Percentiles rank a stretch among this genome's conserved stretches.
These are phyloP conservation scores for Ochotona princeps DNA, from an alignment of 2,113 vertebrate genomes.

Conservation along the genomic window DNA sequence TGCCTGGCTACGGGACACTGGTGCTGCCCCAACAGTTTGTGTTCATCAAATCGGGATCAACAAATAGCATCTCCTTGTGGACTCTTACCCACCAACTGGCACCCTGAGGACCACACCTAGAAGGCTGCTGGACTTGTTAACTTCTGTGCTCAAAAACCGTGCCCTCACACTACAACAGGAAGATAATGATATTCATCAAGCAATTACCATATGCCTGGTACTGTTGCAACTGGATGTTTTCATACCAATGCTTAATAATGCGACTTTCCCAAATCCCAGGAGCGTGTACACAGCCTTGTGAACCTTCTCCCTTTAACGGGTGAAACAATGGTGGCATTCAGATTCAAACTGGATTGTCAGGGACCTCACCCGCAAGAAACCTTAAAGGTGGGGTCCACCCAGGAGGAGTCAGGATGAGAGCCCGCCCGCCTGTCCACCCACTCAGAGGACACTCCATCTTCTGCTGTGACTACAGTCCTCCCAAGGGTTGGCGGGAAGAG, in stretches of 20 bases:
- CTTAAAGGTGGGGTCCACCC: neutral
- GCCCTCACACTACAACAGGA: neutral
- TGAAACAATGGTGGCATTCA: neutral
- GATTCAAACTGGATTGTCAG: neutral
- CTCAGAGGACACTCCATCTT: too few relatives aligned
- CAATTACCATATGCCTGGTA: neutral
- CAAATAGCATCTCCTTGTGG: too few relatives aligned
- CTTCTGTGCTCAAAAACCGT: too few relatives aligned
- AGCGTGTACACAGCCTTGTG: neutral
- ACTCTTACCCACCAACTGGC: neutral
- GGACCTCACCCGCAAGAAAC: too few relatives aligned
- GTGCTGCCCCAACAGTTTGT: too few relatives aligned
- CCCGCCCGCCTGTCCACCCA: too few relatives aligned
- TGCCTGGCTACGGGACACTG: too few relatives aligned
- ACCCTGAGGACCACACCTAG: fast-evolving
- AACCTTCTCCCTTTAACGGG: neutral
- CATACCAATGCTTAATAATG: neutral
- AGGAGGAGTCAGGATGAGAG: neutral
- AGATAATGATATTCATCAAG: too few relatives aligned
- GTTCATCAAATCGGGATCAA: too few relatives aligned
- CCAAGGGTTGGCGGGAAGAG: neutral
- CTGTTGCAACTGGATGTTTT: neutral
- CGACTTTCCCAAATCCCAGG: neutral
- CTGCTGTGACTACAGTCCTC: neutral
- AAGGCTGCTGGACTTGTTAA: fast-evolving